Evolutionary conservation across 1,140 invertebrate genomes (phyloP), one percentile per base, ranked within the genome.

Genomic region (Oryzaephilus surinamensis): DNA sequence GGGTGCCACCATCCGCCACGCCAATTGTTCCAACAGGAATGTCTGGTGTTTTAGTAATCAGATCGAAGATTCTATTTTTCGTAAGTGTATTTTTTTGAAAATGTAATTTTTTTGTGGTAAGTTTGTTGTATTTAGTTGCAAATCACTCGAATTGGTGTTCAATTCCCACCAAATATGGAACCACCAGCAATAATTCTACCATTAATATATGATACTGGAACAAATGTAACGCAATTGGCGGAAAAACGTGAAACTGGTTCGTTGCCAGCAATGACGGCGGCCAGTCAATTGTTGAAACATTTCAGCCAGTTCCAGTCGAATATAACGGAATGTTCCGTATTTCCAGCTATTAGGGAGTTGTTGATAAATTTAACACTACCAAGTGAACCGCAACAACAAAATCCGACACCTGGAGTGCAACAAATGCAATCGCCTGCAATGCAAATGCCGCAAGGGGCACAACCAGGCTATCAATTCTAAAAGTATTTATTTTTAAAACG

Each of bases 61-160:
- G 81, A 42, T 81, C 77, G 53, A 92, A 91, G 66, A 84, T 94
- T 43, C 67, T 94, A 8, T 90, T 95, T 63, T 94, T 90, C 55
- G 82, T 90, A 65, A 78, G 79, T 76, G 27, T 35, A n/a, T 29
- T 40, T 26, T n/a, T 23, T 57, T 23, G 23, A 46, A 19, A n/a
- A n/a, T n/a, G n/a, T n/a, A n/a, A n/a, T n/a, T n/a, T n/a, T 40
- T 26, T 38, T 23, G 17, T 38, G 16, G 10, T 43, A 8, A 29
- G 10, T 32, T 6, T 45, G 15, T 39, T 6, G 2, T 33, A 50
- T 70, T 44, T 54, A 89, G 85, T 66, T 93, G 41, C 87, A 89
- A 69, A 76, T 95, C 28, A 91, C 83, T 0, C 69, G 86, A 40
- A 73, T 80, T 31, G 77, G 74, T 12, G 55, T 74, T 6, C 69